phyloP scores from a whole-genome alignment of 2,797 vertebrate species.

The Synaphobranchus kaupii region DNA sequence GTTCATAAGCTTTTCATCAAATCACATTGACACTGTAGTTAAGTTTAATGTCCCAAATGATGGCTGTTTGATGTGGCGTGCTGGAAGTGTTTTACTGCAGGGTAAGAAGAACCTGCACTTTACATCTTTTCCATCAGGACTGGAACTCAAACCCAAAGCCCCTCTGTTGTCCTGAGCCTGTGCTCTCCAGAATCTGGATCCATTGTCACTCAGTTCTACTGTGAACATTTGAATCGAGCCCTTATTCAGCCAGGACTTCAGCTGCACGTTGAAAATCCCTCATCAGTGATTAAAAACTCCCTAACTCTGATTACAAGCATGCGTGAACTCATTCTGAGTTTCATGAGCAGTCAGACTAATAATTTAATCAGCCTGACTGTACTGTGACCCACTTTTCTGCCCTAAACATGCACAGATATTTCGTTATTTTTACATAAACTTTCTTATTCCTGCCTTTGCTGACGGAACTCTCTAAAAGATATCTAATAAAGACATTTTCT shows the following conservation, averaged over 20 bases:
- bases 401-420: background rate
- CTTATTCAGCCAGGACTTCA: background rate
- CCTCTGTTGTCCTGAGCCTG: background rate
- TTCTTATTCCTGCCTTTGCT: background rate
- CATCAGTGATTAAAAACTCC: background rate
- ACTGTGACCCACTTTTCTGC: background rate
- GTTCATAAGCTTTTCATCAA: constrained; percentile 52
- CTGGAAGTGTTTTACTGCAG: background rate
- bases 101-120: background rate
- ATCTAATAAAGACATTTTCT: background rate
- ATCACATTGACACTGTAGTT: constrained; percentile 56
- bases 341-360: constrained; percentile 2
- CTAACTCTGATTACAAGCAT: background rate
- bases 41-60: constrained; percentile 46
- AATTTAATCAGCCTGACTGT: background rate
- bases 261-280: background rate
- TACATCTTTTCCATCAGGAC: background rate
- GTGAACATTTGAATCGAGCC: background rate
- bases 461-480: background rate
- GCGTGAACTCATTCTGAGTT: background rate
- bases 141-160: background rate
- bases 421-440: background rate
- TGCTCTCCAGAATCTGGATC: background rate
- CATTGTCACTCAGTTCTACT: background rate
- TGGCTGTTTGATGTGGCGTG: background rate